These are phyloP conservation scores for Coregonus suidteri DNA, from an alignment of 2,797 vertebrate genomes.

Conservation along the genomic window DNA sequence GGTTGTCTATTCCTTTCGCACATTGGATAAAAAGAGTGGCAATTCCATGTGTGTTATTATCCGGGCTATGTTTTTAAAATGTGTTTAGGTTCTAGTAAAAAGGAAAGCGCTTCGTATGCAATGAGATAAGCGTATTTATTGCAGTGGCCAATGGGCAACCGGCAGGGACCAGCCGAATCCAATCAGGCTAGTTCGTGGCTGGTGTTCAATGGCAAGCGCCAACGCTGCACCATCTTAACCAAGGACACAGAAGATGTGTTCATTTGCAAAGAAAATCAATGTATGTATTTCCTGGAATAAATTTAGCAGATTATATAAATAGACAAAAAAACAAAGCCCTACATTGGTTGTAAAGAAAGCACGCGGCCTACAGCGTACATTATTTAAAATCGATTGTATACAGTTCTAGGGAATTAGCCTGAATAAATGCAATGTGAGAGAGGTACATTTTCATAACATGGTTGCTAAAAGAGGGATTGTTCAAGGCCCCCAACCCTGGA, in stretches of 20 bases:
- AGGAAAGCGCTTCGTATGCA: conserved; percentile 56
- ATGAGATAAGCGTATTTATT: conserved; percentile 61
- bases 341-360: not conserved
- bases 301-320: conserved; percentile 3
- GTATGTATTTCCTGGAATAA: conserved; percentile 30
- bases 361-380: not conserved
- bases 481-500: not conserved
- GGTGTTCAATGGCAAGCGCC: conserved; percentile 46
- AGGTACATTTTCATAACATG: not conserved
- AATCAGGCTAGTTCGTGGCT: conserved; percentile 57
- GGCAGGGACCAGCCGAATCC: conserved; percentile 41
- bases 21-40: conserved; percentile 31
- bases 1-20: conserved; percentile 25
- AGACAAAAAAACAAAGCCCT: not conserved
- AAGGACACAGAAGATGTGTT: conserved; percentile 52
- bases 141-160: conserved; percentile 60
- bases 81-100: conserved; percentile 61
- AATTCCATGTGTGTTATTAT: conserved; percentile 50
- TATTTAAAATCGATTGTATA: not conserved
- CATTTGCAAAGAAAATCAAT: conserved; percentile 35
- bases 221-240: conserved; percentile 66
- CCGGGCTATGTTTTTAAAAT: conserved; percentile 49
- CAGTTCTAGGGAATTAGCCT: not conserved
- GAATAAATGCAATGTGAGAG: not conserved
- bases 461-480: not conserved